A percentile compares a stretch with the other conserved stretches of the same genome.
These are phyloP conservation scores for Luscinia megarhynchos DNA, from an alignment of 2,797 vertebrate species.

Conservation along the genomic window DNA sequence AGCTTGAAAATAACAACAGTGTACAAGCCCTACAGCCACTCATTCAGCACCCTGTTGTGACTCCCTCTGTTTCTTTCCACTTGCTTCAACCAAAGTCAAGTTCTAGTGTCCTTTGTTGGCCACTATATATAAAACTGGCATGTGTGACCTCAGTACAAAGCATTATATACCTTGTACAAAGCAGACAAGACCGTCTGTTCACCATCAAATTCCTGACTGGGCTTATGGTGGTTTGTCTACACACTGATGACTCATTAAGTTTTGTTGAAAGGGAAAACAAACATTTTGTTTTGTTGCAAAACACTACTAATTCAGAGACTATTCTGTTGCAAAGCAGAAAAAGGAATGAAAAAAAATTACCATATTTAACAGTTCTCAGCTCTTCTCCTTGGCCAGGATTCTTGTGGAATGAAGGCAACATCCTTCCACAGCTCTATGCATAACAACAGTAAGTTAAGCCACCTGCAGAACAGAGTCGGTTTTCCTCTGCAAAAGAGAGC, in stretches of 20 bases:
- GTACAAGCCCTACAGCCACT: constrained; percentile 14
- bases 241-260: background rate
- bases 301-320: background rate
- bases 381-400: background rate
- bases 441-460: background rate
- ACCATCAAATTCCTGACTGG: background rate
- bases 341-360: background rate
- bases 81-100: constrained; percentile 36
- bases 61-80: background rate
- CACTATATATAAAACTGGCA: background rate
- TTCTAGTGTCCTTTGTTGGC: constrained; percentile 11
- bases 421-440: background rate
- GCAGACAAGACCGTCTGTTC: background rate
- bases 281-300: background rate
- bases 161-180: background rate
- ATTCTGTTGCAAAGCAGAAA: background rate
- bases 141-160: background rate
- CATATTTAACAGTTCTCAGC: background rate
- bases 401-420: background rate
- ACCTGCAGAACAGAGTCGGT: background rate
- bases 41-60: constrained; percentile 22
- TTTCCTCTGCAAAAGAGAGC: background rate
- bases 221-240: background rate
- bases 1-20: constrained; percentile 9
- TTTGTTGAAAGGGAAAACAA: constrained; percentile 14